Evolutionary conservation across 2,888 invertebrate species (phyloP).

Genomic region (Nemotelus pantherinus): DNA sequence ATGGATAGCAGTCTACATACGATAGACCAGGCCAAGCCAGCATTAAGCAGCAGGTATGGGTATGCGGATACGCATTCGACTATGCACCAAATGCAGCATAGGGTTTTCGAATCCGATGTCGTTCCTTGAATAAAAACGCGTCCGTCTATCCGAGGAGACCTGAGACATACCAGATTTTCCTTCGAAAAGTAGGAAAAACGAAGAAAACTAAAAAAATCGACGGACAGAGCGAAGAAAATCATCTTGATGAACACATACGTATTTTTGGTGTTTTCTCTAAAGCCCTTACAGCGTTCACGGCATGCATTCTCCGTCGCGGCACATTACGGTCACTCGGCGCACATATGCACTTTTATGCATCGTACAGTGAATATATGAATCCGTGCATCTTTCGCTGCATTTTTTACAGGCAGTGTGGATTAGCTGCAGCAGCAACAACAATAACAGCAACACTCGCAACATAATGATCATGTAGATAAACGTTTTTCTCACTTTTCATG

Average conservation of each 20-base stretch:
- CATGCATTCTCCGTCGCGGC: slow-evolving; percentile 19
- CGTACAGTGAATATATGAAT: not conserved
- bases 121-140: not conserved
- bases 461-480: slow-evolving; percentile 36
- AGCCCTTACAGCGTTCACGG: slow-evolving; percentile 15
- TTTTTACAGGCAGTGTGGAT: no score
- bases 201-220: not conserved
- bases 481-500: slow-evolving; percentile 38
- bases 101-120: not conserved
- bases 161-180: slow-evolving; percentile 31
- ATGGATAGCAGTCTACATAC: not conserved
- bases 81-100: not conserved
- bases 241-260: slow-evolving; percentile 7
- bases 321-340: not conserved
- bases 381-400: no score
- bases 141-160: slow-evolving; percentile 5
- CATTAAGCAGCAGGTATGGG: slow-evolving; percentile 22
- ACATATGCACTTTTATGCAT: slow-evolving; percentile 24
- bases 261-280: slow-evolving; percentile 15
- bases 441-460: not conserved
- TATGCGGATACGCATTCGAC: not conserved
- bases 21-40: not conserved
- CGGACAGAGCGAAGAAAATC: not conserved
- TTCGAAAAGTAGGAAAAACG: not conserved
- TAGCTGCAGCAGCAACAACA: not conserved